phyloP scores from a whole-genome alignment of 2,888 invertebrate genomes.

The Pollenia labialis region DNA sequence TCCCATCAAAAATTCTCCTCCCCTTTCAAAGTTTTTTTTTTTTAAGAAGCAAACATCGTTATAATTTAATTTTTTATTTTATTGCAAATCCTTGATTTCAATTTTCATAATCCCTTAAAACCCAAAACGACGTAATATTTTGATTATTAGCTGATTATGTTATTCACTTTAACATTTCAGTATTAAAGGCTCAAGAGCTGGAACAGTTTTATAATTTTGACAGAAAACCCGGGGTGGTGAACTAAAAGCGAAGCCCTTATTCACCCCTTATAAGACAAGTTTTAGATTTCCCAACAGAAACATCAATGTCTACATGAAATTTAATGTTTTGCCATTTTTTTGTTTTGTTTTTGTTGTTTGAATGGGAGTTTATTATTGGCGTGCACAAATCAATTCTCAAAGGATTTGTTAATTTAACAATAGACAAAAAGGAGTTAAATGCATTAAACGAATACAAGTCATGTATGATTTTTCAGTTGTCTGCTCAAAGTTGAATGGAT shows the following conservation, averaged over 20 bases:
- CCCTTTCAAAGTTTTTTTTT: too few species aligned
- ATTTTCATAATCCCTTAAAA: conserved; percentile 61
- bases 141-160: conserved; percentile 73
- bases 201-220: conserved; percentile 45
- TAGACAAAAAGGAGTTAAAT: conserved; percentile 46
- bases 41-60: too few species aligned
- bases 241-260: background rate
- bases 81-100: conserved; percentile 35
- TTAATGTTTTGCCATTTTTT: conserved; percentile 57
- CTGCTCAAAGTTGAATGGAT: background rate
- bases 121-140: conserved; percentile 62
- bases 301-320: conserved; percentile 39
- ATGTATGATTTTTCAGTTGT: background rate
- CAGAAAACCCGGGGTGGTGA: conserved; percentile 12
- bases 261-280: conserved; percentile 20
- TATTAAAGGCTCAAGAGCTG: conserved; percentile 62
- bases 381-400: conserved; percentile 83
- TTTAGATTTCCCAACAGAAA: conserved; percentile 42
- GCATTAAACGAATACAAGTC: conserved; percentile 45
- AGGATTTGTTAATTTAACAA: conserved; percentile 79
- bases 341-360: conserved; percentile 13
- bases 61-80: too few species aligned
- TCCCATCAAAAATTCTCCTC: too few species aligned
- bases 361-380: conserved; percentile 79
- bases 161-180: conserved; percentile 68